These are phyloP conservation scores for Cryptus viduatorius DNA, from an alignment of 2,888 invertebrate genomes.

Conservation along the genomic window DNA sequence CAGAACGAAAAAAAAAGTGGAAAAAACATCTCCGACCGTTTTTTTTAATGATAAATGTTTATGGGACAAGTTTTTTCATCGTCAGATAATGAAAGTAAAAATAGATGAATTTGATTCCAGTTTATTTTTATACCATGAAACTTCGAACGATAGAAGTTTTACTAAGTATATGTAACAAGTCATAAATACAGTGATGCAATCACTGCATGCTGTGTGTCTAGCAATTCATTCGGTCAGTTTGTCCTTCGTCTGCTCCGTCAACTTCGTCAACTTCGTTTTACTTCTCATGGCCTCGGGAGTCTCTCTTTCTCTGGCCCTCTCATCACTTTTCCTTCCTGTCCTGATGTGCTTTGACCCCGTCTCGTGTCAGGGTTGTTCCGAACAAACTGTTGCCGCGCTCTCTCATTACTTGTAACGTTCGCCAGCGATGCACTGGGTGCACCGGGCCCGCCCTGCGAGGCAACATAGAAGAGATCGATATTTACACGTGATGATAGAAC, in stretches of 20 bases:
- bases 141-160: neutral
- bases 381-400: slow-evolving; percentile 66
- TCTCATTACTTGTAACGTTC: slow-evolving; percentile 29
- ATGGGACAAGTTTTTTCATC: too few relatives aligned
- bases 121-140: neutral
- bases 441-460: slow-evolving; percentile 11
- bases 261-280: slow-evolving; percentile 17
- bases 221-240: neutral
- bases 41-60: too few relatives aligned
- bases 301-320: slow-evolving; percentile 8
- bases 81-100: too few relatives aligned
- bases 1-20: too few relatives aligned
- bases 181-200: slow-evolving; percentile 2
- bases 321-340: slow-evolving; percentile 24
- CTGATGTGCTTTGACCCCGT: slow-evolving; percentile 61
- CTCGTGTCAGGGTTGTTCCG: slow-evolving; percentile 51
- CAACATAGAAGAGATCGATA: slow-evolving; percentile 55
- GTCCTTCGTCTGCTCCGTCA: neutral
- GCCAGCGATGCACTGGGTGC: slow-evolving; percentile 23
- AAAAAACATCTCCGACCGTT: too few relatives aligned
- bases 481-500: slow-evolving; percentile 64
- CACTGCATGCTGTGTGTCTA: neutral
- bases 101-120: neutral
- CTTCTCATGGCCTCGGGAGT: slow-evolving; percentile 11
- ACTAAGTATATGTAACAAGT: neutral